Evolutionary conservation across 37 sponge, comb jelly and placozoan genomes (phyloP).

Genomic region (Beroe forskalii): DNA sequence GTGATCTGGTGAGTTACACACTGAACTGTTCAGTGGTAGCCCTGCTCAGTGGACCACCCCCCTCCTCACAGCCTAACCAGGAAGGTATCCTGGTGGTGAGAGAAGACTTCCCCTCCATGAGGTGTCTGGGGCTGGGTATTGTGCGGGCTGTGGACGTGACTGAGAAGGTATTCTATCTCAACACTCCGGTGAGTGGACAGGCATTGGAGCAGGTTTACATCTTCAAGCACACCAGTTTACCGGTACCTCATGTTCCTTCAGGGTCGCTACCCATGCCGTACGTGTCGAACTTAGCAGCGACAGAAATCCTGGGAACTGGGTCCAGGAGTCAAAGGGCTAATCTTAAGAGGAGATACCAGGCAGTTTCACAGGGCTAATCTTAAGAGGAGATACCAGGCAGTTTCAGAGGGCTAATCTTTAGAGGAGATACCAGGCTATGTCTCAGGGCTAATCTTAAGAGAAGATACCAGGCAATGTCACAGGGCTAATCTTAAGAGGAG

Average conservation of each 20-base stretch:
- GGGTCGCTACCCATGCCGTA: constrained; percentile 26
- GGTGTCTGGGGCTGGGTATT: constrained; percentile 47
- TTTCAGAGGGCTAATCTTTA: constrained; percentile 36
- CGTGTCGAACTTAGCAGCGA: not conserved
- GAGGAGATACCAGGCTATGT: constrained; percentile 9
- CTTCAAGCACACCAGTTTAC: constrained; percentile 14
- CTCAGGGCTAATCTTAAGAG: constrained; percentile 39
- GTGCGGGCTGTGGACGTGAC: constrained; percentile 19
- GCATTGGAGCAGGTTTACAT: constrained; percentile 2
- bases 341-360: constrained; percentile 15
- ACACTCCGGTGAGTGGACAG: not conserved
- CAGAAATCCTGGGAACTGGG: constrained; percentile 12
- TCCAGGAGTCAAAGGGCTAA: constrained; percentile 49
- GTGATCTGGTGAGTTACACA: not conserved
- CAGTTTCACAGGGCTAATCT: constrained; percentile 39
- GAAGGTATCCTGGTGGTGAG: not conserved
- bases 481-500: constrained; percentile 26
- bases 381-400: constrained; percentile 8
- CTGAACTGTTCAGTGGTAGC: constrained; percentile 41
- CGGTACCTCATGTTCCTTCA: constrained; percentile 36
- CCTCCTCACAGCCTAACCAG: too few relatives aligned
- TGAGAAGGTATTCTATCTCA: constrained; percentile 14
- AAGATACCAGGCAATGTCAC: not conserved
- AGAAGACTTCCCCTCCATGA: not conserved
- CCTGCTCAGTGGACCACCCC: constrained; percentile 1